phyloP scores from a whole-genome alignment of 2,113 vertebrate genomes.

The Lagopus leucura region DNA sequence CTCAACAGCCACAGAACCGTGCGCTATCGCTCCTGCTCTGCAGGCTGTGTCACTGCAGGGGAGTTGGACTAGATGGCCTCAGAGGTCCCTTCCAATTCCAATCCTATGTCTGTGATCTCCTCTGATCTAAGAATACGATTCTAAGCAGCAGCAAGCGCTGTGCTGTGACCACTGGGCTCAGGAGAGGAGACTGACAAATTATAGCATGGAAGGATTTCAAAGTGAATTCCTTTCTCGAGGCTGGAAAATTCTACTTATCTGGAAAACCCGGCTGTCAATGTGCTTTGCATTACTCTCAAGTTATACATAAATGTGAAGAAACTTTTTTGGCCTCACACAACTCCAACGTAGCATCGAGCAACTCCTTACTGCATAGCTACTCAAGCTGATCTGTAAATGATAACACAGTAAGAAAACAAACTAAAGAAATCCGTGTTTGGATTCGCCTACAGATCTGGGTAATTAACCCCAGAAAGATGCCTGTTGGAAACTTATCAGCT shows the following conservation, averaged over 20 bases:
- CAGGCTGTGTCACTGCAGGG: too few species aligned
- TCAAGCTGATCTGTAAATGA: not conserved
- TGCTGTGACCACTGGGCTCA: not conserved
- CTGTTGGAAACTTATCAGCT: conserved; percentile 24
- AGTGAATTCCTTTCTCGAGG: not conserved
- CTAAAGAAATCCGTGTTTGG: not conserved
- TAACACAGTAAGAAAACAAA: not conserved
- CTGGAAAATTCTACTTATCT: not conserved
- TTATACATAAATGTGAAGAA: not conserved
- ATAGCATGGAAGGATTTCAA: not conserved
- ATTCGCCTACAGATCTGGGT: rapidly evolving
- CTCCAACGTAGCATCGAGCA: not conserved
- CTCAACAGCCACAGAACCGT: not conserved
- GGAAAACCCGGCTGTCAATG: not conserved
- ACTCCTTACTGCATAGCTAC: not conserved
- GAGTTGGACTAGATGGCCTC: too few species aligned
- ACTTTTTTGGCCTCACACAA: not conserved
- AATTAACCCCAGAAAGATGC: not conserved
- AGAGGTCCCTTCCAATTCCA: too few species aligned
- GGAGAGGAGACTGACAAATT: not conserved
- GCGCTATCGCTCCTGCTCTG: too few species aligned
- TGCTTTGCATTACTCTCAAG: not conserved
- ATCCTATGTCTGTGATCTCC: too few species aligned
- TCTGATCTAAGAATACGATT: too few species aligned
- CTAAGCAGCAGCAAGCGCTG: not conserved